These are phyloP conservation scores for Remorina albescens DNA, from an alignment of 2,797 vertebrate species.

Conservation along the genomic window DNA sequence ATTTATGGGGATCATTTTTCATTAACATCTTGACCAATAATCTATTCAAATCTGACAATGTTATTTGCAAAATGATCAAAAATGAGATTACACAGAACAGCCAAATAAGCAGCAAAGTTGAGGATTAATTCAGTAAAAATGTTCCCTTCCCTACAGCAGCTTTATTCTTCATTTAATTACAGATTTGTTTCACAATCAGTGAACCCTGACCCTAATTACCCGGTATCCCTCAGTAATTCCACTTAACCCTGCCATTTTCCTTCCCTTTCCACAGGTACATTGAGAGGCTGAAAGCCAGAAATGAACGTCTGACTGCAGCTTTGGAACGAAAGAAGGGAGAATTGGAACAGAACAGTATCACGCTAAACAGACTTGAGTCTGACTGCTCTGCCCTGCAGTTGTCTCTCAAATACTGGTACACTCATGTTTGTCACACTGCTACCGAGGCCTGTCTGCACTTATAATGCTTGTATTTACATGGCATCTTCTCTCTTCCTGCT, in stretches of 20 bases:
- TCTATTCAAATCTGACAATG: background rate
- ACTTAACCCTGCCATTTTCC: background rate
- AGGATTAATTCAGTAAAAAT: background rate
- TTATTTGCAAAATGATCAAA: background rate
- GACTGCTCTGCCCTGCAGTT: conserved; percentile 87
- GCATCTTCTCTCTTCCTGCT: no score
- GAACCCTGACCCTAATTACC: no score
- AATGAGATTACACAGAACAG: background rate
- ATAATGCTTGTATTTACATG: conserved; percentile 3
- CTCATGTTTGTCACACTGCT: conserved; percentile 14
- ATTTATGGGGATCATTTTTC: background rate
- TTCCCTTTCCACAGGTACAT: conserved; percentile 78
- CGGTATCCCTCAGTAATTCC: no score
- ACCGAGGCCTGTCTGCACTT: conserved; percentile 23
- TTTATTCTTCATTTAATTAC: conserved; percentile 2
- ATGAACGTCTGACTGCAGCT: conserved; percentile 86
- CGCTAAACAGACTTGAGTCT: conserved; percentile 85
- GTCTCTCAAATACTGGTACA: conserved; percentile 90
- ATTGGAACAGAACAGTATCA: conserved; percentile 86
- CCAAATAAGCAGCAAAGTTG: background rate
- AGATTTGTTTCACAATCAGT: background rate
- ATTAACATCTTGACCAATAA: background rate
- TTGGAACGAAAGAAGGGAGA: conserved; percentile 87
- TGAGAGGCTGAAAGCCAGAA: conserved; percentile 87
- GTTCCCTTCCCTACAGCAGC: background rate